These are phyloP conservation scores for Mythimna vitellina DNA, from an alignment of 2,888 invertebrate species.

Conservation along the genomic window DNA sequence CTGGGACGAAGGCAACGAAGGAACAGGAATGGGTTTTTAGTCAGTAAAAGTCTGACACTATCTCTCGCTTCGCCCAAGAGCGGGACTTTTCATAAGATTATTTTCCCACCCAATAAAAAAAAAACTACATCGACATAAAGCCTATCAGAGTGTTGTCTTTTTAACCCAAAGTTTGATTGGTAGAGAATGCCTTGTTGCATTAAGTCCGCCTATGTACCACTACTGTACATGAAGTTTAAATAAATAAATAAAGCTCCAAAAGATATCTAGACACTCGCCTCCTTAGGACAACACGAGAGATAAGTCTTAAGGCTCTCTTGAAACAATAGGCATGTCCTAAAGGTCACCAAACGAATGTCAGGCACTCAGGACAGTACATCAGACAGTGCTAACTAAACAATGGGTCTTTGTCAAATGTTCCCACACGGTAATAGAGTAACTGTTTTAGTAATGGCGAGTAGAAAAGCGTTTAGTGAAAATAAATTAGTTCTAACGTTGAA, in stretches of 20 bases:
- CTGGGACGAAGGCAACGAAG: no score
- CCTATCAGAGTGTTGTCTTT: no score
- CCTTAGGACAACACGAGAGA: conserved; percentile 36
- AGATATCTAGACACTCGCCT: neutral
- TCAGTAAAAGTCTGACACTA: no score
- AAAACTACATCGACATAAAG: no score
- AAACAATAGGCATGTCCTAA: conserved; percentile 51
- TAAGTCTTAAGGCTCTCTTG: conserved; percentile 36
- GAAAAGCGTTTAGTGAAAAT: conserved; percentile 55
- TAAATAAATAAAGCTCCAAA: neutral
- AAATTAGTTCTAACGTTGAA: conserved; percentile 17
- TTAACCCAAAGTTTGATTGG: no score
- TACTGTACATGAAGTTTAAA: no score
- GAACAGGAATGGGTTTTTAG: no score
- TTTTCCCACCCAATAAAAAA: no score
- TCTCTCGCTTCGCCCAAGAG: no score
- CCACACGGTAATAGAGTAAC: conserved; percentile 67
- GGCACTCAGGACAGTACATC: conserved; percentile 53
- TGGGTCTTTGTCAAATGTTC: conserved; percentile 74
- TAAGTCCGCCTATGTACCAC: no score
- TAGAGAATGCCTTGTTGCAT: no score
- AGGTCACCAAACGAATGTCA: conserved; percentile 63
- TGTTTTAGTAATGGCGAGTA: conserved; percentile 57
- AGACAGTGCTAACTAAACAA: conserved; percentile 64
- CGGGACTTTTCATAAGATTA: no score